A percentile compares a stretch with the other conserved stretches of the same genome.
Conservation (phyloP, 2,888 invertebrate species). For the Drosophila planitibia region DNA sequence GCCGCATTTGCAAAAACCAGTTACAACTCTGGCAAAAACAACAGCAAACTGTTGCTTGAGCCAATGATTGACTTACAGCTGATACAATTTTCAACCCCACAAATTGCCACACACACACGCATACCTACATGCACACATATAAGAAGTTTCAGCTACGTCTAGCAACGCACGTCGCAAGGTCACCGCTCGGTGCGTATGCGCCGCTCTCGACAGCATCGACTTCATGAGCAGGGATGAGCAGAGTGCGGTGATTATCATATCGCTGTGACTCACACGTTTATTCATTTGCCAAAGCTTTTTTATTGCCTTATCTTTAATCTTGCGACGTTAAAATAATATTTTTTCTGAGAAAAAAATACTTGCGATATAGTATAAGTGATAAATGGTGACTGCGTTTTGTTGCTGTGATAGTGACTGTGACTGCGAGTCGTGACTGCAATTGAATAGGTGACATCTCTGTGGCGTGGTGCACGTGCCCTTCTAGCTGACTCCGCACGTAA, state of each 20-base stretch:
- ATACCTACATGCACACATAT: neutral
- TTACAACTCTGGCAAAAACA: conserved; percentile 2
- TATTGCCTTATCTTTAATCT: neutral
- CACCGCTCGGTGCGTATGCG: conserved; percentile 46
- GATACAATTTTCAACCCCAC: conserved; percentile 17
- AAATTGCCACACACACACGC: conserved; percentile 24
- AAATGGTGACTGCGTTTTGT: neutral
- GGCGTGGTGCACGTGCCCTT: conserved; percentile 65
- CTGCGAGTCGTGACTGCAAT: conserved; percentile 1
- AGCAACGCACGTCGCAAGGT: conserved; percentile 56
- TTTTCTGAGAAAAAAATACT: neutral
- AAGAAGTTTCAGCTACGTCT: conserved; percentile 22
- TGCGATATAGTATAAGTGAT: neutral
- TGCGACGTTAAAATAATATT: neutral
- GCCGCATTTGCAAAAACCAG: neutral
- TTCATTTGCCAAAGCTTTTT: neutral
- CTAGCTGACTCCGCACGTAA: conserved; percentile 58
- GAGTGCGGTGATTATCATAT: conserved; percentile 6
- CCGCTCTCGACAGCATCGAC: conserved; percentile 27
- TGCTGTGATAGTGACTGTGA: neutral
- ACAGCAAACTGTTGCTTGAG: conserved; percentile 22
- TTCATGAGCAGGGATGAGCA: conserved; percentile 22
- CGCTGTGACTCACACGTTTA: neutral
- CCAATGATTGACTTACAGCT: conserved; percentile 15
- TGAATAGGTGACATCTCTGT: conserved; percentile 29